Evolutionary conservation across 2,797 vertebrate species (phyloP), one percentile per base, ranked within the genome.

Genomic region (Esox lucius): DNA sequence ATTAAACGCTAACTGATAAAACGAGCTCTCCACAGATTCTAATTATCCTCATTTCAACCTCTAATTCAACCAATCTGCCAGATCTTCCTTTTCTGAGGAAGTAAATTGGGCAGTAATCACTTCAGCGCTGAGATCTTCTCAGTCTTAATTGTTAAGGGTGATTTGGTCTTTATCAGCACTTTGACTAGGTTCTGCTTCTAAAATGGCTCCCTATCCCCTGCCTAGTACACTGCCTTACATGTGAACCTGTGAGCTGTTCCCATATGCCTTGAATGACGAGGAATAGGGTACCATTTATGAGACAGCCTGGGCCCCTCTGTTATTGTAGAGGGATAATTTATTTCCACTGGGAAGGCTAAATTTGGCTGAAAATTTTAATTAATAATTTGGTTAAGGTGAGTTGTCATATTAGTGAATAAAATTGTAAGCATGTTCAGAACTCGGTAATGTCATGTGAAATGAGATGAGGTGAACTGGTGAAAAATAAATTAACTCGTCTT

Each of bases 81-180:
- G 85, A 91, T 91, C 89, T 90, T 89, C 81, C 87, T 87, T 87
- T 89, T 83, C 77, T 46, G 84, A 85, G 61, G 42, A 90, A 87
- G 84, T 86, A 90, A 91, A 93, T 91, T 90, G 88, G 84, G 71
- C 81, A 56, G 74, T 92, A 91, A 93, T 91, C 85, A 84, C 85
- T 86, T 85, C 84, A 84, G 85, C 80, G 76, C 79, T 79, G 84
- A 85, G 86, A 83, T 85, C 87, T 90, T 80, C 86, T 74, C 69
- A 72, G 66, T 59, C 80, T 83, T 91, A 89, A 93, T 90, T 90
- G 90, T 85, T 56, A 78, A 77, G 80, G 86, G 88, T 89, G 88
- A 92, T 85, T 91, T 78, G 85, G 88, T 83, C 81, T 80, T 90
- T 92, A 90, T 91, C 85, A 79, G 82, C 80, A 76, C 28, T 19